Evolutionary conservation across 1,140 invertebrate species (phyloP).

Genomic region (Leptestheria dahalacensis): DNA sequence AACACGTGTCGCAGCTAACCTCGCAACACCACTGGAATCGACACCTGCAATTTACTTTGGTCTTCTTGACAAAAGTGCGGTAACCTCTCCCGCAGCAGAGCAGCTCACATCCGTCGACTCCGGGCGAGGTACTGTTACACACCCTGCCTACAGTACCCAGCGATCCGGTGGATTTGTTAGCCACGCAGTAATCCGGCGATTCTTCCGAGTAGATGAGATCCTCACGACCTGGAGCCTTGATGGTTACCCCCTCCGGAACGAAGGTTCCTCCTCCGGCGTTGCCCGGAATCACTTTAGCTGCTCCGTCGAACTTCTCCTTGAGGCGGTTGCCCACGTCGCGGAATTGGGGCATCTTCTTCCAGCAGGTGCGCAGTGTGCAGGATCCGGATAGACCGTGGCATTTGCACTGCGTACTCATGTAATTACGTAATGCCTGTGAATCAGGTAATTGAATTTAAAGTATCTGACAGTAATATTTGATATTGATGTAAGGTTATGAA

Average conservation of each 20-base stretch:
- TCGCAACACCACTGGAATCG: constrained; percentile 91
- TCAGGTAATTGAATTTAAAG: not conserved
- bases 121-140: constrained; percentile 60
- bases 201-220: constrained; percentile 80
- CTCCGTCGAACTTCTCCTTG: constrained; percentile 68
- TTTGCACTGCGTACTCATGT: constrained; percentile 72
- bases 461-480: too few species aligned
- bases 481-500: too few species aligned
- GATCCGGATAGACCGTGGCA: constrained; percentile 73
- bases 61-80: constrained; percentile 45
- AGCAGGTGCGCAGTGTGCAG: constrained; percentile 67
- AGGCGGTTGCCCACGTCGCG: constrained; percentile 63
- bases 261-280: constrained; percentile 71
- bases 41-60: constrained; percentile 72
- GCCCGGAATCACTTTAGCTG: constrained; percentile 44
- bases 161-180: constrained; percentile 64
- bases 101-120: constrained; percentile 64
- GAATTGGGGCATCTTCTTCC: constrained; percentile 68
- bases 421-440: constrained; percentile 60
- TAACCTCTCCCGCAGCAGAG: constrained; percentile 72
- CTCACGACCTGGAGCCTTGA: constrained; percentile 55
- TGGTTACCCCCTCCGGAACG: constrained; percentile 54
- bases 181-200: constrained; percentile 68
- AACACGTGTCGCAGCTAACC: constrained; percentile 76
- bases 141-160: constrained; percentile 61